Base-by-base conservation (phyloP, 1,140 invertebrate genomes). In the Phymorhynchus buccinoides region DNA sequence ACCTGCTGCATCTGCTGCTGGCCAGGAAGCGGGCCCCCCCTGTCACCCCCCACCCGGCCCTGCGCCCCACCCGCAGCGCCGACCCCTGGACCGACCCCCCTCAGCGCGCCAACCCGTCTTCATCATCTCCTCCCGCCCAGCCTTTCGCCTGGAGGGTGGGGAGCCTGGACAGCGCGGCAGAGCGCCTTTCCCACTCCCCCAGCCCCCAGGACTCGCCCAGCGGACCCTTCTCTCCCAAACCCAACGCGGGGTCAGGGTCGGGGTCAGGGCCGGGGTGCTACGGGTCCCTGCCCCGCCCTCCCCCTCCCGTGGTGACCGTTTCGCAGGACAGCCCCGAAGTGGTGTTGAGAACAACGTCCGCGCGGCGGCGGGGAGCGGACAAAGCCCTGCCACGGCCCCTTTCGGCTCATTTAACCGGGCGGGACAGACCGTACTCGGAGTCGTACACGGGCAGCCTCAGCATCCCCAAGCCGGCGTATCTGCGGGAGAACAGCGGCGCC, bases 391-490 rank as follows among this genome's bases (percentile, higher is more conserved):
- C 48, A 6, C 35, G 81, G 66, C 81, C 81, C 3, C 80, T 80
- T 3, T 75, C 73, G 9, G 73, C 73, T 6, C 73, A 75, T 27
- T 9, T 48, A 44, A 22, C 37, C 32, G 32, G 35, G 0, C 56
- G 84, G 48, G 88, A 87, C 32, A 83, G 87, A 41, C 89, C 88
- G 4, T 83, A 85, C 80, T 88, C 88, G 27, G 89, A 90, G 82
- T 82, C 84, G 37, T 87, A 85, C 84, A 81, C 80, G 7, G 84
- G 88, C 41, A 86, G 81, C 87, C 86, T 90, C 81, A 87, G 81
- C 88, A 90, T 90, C 88, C 89, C 89, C 82, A 85, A 85, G 84
- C 88, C 88, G 32, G n/a, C 86, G 27, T 90, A 89, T 83, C 37
- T 87, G 48, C 83, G 88, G 44, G 87, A 90, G 80, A 89, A 87